Conservation (phyloP, 2,888 invertebrate species). For the Sycophila texana region DNA sequence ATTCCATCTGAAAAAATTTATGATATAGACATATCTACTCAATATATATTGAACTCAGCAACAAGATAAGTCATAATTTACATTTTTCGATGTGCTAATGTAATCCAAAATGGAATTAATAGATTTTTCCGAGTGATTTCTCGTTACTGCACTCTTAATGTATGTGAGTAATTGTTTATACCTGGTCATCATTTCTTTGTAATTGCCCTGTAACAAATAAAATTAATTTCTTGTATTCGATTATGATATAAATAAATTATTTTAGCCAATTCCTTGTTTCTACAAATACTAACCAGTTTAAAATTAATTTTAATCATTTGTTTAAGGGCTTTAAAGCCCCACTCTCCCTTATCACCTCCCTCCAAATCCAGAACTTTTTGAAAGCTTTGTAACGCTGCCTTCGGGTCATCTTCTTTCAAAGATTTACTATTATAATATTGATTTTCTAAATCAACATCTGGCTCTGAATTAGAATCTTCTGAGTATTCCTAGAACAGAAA, state of each 20-base stretch:
- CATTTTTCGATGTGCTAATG: slow-evolving; percentile 99
- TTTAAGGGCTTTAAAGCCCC: slow-evolving; percentile 99
- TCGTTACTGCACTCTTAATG: slow-evolving; percentile 98
- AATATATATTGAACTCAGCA: slow-evolving; percentile 24
- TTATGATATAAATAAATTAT: no score
- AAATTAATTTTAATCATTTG: slow-evolving; percentile 99
- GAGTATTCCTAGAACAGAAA: slow-evolving; percentile 90
- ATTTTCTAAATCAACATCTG: slow-evolving; percentile 99
- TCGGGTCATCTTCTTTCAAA: slow-evolving; percentile 96
- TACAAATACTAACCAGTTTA: slow-evolving; percentile 84
- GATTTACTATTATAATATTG: slow-evolving; percentile 99
- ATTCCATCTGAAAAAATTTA: slow-evolving; percentile 84
- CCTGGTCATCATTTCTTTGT: slow-evolving; percentile 95
- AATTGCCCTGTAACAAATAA: slow-evolving; percentile 84
- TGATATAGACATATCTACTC: slow-evolving; percentile 19
- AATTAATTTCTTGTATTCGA: background rate
- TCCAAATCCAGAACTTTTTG: slow-evolving; percentile 97
- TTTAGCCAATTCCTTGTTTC: background rate
- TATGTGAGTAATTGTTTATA: slow-evolving; percentile 98
- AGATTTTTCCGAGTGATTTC: slow-evolving; percentile 99
- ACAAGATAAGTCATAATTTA: slow-evolving; percentile 76
- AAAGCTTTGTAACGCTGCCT: slow-evolving; percentile 93
- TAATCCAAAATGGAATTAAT: slow-evolving; percentile 99
- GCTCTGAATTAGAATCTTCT: slow-evolving; percentile 99
- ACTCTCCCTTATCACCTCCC: slow-evolving; percentile 98